These are phyloP conservation scores for Phrynocephalus versicolor DNA, from an alignment of 2,113 vertebrate genomes.

Conservation along the genomic window DNA sequence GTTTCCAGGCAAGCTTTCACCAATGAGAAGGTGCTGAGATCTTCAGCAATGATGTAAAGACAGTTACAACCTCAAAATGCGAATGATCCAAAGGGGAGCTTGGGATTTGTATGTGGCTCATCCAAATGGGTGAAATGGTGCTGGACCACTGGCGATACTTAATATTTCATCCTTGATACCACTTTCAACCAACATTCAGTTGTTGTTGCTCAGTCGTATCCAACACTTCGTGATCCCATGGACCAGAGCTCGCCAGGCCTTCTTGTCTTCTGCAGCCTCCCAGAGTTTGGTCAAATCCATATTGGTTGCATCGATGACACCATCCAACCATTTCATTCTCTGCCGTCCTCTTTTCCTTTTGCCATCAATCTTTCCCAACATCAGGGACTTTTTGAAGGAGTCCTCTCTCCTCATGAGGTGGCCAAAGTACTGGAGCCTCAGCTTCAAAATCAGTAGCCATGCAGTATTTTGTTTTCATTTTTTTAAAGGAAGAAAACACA, in stretches of 20 bases:
- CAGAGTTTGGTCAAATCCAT: no score
- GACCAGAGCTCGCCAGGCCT: no score
- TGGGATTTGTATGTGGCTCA: not conserved
- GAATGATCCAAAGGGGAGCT: rapidly evolving
- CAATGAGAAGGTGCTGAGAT: not conserved
- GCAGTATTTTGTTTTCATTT: not conserved
- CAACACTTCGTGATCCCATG: no score
- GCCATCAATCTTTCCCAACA: no score
- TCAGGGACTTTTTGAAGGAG: no score
- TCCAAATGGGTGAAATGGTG: rapidly evolving
- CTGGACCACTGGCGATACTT: rapidly evolving
- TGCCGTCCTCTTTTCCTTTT: no score
- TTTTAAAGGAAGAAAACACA: not conserved
- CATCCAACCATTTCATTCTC: no score
- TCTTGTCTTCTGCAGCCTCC: no score
- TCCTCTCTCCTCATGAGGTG: no score
- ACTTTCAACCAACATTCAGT: not conserved
- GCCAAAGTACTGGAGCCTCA: no score
- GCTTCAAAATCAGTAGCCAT: not conserved
- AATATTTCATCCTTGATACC: not conserved
- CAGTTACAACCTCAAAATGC: rapidly evolving
- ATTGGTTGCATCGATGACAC: no score
- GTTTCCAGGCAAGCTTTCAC: not conserved
- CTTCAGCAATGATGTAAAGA: not conserved
- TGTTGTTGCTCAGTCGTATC: not conserved